These are phyloP conservation scores for Clusia tigrina DNA, from an alignment of 2,888 invertebrate species.

Conservation along the genomic window DNA sequence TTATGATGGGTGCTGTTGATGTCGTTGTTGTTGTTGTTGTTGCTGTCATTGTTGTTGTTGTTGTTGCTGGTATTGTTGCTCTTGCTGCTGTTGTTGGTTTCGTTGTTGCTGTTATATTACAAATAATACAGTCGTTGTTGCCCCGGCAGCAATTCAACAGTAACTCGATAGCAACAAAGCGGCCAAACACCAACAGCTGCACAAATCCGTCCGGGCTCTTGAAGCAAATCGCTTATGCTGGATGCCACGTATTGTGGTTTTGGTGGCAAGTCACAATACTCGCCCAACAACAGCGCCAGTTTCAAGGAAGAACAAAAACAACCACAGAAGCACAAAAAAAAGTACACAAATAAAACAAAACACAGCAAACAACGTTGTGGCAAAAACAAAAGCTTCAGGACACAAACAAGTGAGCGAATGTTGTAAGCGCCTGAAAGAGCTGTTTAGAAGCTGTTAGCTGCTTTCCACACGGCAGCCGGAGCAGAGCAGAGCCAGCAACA, in stretches of 20 bases:
- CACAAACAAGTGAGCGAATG: neutral
- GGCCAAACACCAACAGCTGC: neutral
- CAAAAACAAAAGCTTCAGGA: no score
- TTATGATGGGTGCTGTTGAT: slow-evolving; percentile 5
- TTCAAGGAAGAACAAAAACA: neutral
- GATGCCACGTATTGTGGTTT: neutral
- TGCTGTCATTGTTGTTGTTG: neutral
- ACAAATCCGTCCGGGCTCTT: neutral
- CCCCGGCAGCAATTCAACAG: neutral
- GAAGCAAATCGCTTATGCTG: neutral
- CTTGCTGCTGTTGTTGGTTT: neutral
- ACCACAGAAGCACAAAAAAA: neutral
- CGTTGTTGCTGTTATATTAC: neutral
- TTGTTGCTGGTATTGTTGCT: slow-evolving; percentile 8
- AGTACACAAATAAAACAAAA: neutral
- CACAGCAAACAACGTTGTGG: neutral
- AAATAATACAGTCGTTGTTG: neutral
- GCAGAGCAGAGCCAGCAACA: no score
- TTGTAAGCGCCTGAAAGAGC: no score
- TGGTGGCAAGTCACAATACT: neutral
- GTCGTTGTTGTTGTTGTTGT: neutral
- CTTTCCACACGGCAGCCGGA: neutral
- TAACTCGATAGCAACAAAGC: neutral
- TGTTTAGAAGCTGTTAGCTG: neutral
- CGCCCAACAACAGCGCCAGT: no score